Evolutionary conservation across 1,140 invertebrate genomes (phyloP).

Genomic region (Brachionus calyciflorus): DNA sequence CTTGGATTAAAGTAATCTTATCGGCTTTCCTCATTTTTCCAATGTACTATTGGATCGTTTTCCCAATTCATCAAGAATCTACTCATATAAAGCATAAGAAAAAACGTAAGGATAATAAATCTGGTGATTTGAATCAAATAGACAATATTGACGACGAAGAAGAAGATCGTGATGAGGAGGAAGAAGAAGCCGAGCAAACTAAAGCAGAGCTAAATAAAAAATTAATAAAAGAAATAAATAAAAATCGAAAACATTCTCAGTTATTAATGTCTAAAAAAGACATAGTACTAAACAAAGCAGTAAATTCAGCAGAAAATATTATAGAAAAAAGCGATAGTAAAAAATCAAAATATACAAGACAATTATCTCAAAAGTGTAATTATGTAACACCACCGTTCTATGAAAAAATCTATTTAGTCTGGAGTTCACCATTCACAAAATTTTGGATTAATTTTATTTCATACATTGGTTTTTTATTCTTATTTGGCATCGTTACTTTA

Average conservation of each 20-base stretch:
- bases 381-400: slow-evolving; percentile 26
- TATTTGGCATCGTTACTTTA: slow-evolving; percentile 58
- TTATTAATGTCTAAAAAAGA: slow-evolving; percentile 24
- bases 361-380: slow-evolving; percentile 9
- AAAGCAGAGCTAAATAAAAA: slow-evolving; percentile 43
- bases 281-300: neutral
- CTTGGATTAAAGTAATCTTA: slow-evolving; percentile 58
- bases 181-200: slow-evolving; percentile 38
- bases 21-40: slow-evolving; percentile 60
- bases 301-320: neutral
- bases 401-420: slow-evolving; percentile 52
- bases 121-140: neutral
- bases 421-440: slow-evolving; percentile 59
- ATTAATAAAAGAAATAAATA: slow-evolving; percentile 39
- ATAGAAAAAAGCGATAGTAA: neutral
- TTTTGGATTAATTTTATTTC: slow-evolving; percentile 59
- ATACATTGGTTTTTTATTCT: slow-evolving; percentile 57
- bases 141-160: neutral
- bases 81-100: neutral
- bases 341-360: neutral
- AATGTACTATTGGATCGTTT: slow-evolving; percentile 61
- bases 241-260: slow-evolving; percentile 43
- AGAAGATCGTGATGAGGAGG: slow-evolving; percentile 34
- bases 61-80: slow-evolving; percentile 48
- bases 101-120: neutral